Evolutionary conservation across 2,113 vertebrate genomes (phyloP).

Genomic region (Circaetus gallicus): DNA sequence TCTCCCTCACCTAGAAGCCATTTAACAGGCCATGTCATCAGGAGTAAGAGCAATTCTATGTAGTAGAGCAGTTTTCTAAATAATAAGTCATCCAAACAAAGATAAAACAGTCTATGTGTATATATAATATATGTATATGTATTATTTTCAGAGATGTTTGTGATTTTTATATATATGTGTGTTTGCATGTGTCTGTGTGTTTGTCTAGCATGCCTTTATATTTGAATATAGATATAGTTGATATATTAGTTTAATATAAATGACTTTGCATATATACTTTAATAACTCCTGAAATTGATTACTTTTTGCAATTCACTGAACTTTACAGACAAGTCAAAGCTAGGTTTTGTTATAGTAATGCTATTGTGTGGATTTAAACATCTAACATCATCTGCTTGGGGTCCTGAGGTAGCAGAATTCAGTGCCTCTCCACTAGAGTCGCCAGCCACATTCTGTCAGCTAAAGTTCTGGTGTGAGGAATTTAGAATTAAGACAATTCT

Average conservation of each 20-base stretch:
- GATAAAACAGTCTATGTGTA: neutral
- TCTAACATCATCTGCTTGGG: neutral
- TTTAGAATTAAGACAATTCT: neutral
- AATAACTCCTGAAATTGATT: neutral
- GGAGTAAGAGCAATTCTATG: neutral
- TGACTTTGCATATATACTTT: neutral
- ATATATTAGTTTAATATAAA: neutral
- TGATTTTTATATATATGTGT: neutral
- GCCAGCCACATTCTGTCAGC: neutral
- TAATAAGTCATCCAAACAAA: conserved; percentile 4
- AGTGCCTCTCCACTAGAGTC: neutral
- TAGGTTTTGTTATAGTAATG: neutral
- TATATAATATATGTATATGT: neutral
- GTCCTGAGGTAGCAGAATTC: neutral
- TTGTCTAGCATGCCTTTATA: neutral
- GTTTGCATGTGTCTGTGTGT: neutral
- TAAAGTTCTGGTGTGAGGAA: neutral
- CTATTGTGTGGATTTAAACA: neutral
- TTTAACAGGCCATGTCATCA: conserved; percentile 4
- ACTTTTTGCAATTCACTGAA: neutral
- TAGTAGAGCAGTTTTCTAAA: neutral
- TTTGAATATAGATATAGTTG: neutral
- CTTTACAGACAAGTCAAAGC: neutral
- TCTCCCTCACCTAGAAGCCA: neutral
- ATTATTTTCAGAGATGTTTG: neutral